Evolutionary conservation across 2,888 invertebrate genomes (phyloP), one percentile per base, ranked within the genome.

Genomic region (Idaea straminata): DNA sequence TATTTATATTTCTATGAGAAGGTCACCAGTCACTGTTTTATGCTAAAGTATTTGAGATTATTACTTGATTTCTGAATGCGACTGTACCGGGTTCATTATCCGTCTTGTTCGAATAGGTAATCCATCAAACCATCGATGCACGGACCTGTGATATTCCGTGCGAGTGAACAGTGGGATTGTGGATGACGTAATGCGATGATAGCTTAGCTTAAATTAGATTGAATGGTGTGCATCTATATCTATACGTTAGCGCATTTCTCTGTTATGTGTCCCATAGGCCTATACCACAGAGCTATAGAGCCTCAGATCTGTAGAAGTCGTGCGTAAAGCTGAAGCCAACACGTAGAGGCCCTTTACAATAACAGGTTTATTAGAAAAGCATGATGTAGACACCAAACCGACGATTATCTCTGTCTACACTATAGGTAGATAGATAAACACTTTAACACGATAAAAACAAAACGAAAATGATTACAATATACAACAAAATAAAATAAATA

Each of bases 131-230:
- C 57, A 62, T 59, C 58, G 61, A 63, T 66, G 62, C 69, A 61
- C 62, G 61, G 64, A 65, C 64, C 70, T 66, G 65, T 61, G 68
- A 71, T 69, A 71, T 71, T 69, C 66, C 68, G 68, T 68, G 57
- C 64, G 70, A 69, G 66, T 69, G 70, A 63, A 66, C 69, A 73
- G 59, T 61, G 64, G 62, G 67, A 70, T 70, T 73, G 71, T 69
- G 62, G 61, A 68, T 68, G 67, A 73, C 69, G 64, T 71, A 63
- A 69, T 66, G 66, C 64, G 66, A 66, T 62, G 47, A 47, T 47
- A 47, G 47, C 10, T 47, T 47, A 47, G 10, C 47, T 13, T 47
- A 47, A 7, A 47, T 47, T 4, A 13, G 13, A 47, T 47, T 84
- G 79, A 84, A 47, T 47, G 47, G 47, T 47, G 47, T 13, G 47